Percentiles rank a stretch among this genome's conserved stretches.
Evolutionary conservation across 2,113 vertebrate species (phyloP).

Genomic region (Anolis carolinensis): DNA sequence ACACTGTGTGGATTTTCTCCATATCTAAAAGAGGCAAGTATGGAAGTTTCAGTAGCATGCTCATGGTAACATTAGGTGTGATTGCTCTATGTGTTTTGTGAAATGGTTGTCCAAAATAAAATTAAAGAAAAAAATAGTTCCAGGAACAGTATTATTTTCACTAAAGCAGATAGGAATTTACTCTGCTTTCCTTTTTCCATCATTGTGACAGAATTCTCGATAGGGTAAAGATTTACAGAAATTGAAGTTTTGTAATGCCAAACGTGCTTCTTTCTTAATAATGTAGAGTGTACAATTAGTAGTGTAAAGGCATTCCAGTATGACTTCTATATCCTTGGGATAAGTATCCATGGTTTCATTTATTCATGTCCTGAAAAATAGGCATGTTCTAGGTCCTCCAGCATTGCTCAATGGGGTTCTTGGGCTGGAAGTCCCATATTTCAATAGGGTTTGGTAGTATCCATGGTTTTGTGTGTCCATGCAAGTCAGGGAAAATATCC

Average conservation of each 20-base stretch:
- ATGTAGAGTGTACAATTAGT: constrained; percentile 38
- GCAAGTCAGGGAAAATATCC: no score
- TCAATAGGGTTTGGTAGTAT: no score
- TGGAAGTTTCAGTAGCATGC: neutral
- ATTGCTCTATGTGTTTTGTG: neutral
- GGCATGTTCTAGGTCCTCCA: no score
- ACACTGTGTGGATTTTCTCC: neutral
- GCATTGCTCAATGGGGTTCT: no score
- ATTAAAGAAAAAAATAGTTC: neutral
- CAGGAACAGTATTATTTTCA: no score
- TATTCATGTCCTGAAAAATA: no score
- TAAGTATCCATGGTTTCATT: no score
- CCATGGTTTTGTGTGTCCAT: no score
- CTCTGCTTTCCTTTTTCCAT: neutral
- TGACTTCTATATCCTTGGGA: no score
- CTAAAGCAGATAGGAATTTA: neutral
- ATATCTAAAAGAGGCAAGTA: neutral
- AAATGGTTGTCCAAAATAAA: neutral
- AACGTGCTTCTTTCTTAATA: neutral
- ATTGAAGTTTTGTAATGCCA: neutral
- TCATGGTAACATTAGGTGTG: neutral
- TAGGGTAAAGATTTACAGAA: neutral
- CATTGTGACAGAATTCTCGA: neutral
- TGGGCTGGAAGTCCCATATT: no score
- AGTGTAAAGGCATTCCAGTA: constrained; percentile 28